Percentiles rank a stretch among this genome's conserved stretches.
phyloP scores from a whole-genome alignment of 2,113 vertebrate species.

The Illadopsis cleaveri region DNA sequence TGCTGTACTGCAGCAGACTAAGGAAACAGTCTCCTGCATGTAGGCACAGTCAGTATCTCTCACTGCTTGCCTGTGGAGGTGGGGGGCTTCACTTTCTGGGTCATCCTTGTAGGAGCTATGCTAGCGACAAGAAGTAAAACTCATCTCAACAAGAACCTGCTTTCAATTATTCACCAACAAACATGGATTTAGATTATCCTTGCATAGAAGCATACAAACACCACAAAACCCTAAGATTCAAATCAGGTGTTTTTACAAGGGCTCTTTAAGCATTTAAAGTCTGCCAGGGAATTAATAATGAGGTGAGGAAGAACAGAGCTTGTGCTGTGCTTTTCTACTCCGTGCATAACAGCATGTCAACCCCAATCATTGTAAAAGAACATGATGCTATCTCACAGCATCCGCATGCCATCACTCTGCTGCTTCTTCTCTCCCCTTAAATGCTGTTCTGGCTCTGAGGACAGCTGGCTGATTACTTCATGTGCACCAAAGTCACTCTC shows the following conservation, averaged over 20 bases:
- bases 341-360: accelerated
- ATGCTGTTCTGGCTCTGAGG: neutral
- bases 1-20: neutral
- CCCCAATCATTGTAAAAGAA: neutral
- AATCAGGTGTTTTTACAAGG: neutral
- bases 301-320: neutral
- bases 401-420: neutral
- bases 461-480: neutral
- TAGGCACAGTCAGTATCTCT: neutral
- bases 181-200: neutral
- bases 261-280: neutral
- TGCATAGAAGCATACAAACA: neutral
- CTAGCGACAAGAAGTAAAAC: neutral
- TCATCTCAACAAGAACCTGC: neutral
- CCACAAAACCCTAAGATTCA: neutral
- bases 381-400: neutral
- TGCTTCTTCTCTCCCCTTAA: neutral
- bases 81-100: neutral
- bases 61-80: accelerated
- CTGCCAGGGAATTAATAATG: neutral
- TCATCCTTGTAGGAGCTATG: neutral
- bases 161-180: neutral
- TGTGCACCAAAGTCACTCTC: neutral
- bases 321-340: neutral
- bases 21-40: neutral